Conservation (phyloP, 2,113 vertebrate genomes). For the Pachypanchax playfairii region DNA sequence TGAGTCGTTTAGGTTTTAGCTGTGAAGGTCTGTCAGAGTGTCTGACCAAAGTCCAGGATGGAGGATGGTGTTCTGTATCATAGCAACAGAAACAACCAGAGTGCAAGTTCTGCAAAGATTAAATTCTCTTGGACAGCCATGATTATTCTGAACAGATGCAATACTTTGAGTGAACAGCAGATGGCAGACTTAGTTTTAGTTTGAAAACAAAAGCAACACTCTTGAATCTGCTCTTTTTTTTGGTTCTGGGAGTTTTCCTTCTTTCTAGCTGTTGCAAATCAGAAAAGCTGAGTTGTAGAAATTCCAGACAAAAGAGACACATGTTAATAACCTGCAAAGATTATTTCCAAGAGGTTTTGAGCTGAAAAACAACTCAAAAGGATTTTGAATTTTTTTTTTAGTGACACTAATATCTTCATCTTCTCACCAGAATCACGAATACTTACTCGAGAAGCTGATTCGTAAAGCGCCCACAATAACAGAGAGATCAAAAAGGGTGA, state of each 20-base stretch:
- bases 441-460: slow-evolving; percentile 92
- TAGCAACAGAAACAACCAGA: slow-evolving; percentile 43
- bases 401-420: not conserved
- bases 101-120: slow-evolving; percentile 34
- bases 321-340: too few relatives aligned
- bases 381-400: too few relatives aligned
- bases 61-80: too few relatives aligned
- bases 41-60: too few relatives aligned
- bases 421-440: slow-evolving; percentile 88
- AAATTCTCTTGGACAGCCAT: slow-evolving; percentile 27
- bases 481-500: slow-evolving; percentile 94
- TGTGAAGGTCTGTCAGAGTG: not conserved
- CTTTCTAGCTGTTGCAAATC: too few relatives aligned
- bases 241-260: too few relatives aligned
- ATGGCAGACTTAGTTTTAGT: slow-evolving; percentile 32
- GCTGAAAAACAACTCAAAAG: too few relatives aligned
- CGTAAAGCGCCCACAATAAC: slow-evolving; percentile 93
- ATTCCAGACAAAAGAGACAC: too few relatives aligned
- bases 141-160: slow-evolving; percentile 14
- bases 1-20: not conserved
- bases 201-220: slow-evolving; percentile 1
- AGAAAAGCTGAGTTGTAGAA: too few relatives aligned
- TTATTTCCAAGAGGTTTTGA: too few relatives aligned
- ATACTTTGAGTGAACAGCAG: slow-evolving; percentile 48
- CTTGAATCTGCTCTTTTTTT: too few relatives aligned